A percentile compares a stretch with the other conserved stretches of the same genome.
These are phyloP conservation scores for Drosophila longiperda DNA, from an alignment of 2,888 invertebrate species.

Conservation along the genomic window DNA sequence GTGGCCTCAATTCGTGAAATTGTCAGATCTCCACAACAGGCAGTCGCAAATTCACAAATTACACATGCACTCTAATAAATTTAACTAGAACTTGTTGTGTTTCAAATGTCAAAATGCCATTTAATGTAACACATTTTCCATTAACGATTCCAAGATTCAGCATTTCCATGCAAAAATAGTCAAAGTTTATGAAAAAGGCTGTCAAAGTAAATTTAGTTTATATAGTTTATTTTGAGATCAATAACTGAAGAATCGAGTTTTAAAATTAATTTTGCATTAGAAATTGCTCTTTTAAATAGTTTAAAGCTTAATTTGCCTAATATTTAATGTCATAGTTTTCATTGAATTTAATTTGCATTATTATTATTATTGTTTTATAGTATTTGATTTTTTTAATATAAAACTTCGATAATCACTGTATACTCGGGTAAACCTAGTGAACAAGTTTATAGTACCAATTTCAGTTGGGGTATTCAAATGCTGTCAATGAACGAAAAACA, in stretches of 20 bases:
- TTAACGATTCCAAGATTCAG: constrained; percentile 2
- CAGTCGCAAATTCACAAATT: constrained; percentile 14
- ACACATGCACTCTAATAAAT: constrained; percentile 2
- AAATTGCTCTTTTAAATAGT: background rate
- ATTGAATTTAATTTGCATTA: background rate
- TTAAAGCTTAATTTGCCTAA: rapidly evolving
- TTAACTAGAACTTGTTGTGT: constrained; percentile 1
- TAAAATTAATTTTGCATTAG: background rate
- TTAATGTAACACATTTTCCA: constrained; percentile 60
- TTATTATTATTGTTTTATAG: background rate
- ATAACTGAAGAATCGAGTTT: background rate
- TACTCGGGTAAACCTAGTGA: background rate
- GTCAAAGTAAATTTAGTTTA: constrained; percentile 3
- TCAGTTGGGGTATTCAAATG: constrained; percentile 28
- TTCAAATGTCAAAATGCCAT: constrained; percentile 49
- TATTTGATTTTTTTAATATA: background rate
- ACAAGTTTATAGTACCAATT: constrained; percentile 3
- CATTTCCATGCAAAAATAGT: constrained; percentile 30
- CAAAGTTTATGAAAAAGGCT: constrained; percentile 28
- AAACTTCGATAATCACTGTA: background rate
- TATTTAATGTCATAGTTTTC: background rate
- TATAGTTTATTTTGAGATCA: background rate
- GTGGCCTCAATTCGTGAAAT: constrained; percentile 52
- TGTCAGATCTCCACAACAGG: constrained; percentile 41
- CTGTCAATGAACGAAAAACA: constrained; percentile 60